These are phyloP conservation scores for Pseudomyrmex dendroicus DNA, from an alignment of 1,140 invertebrate species.

Conservation along the genomic window DNA sequence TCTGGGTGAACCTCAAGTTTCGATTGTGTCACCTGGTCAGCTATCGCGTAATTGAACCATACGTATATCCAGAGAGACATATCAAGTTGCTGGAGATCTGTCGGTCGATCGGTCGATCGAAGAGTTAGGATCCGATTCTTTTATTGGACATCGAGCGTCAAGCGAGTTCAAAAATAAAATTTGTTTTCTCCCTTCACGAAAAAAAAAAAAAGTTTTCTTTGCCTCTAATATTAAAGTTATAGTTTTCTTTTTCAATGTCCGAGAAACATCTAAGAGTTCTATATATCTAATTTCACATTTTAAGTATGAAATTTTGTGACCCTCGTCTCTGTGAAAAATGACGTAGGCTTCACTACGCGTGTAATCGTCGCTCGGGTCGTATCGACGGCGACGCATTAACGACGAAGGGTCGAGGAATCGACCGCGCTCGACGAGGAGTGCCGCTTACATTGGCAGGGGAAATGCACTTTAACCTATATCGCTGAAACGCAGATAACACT, in stretches of 20 bases:
- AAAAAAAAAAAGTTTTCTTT: too few species aligned
- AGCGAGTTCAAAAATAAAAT: too few species aligned
- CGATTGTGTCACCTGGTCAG: conserved; percentile 22
- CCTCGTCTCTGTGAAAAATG: neutral
- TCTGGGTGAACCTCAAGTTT: neutral
- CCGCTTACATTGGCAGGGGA: neutral
- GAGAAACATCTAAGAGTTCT: neutral
- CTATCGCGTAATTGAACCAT: conserved; percentile 25
- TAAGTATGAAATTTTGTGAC: neutral
- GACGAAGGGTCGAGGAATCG: neutral
- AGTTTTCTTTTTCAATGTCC: too few species aligned
- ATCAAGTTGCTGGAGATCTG: neutral
- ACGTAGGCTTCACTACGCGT: neutral
- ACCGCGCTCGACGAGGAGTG: neutral
- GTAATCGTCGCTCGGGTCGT: too few species aligned
- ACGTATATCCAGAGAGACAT: too few species aligned
- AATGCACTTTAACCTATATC: conserved; percentile 55
- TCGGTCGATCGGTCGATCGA: neutral
- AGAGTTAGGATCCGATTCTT: neutral
- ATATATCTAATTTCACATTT: neutral
- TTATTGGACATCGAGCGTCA: too few species aligned
- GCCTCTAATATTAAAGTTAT: too few species aligned
- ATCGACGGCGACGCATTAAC: neutral
- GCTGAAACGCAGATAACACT: conserved; percentile 1
- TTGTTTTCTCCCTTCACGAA: too few species aligned